phyloP scores from a whole-genome alignment of 37 sponge, comb jelly and placozoan genomes.

The Oscarella lobularis region DNA sequence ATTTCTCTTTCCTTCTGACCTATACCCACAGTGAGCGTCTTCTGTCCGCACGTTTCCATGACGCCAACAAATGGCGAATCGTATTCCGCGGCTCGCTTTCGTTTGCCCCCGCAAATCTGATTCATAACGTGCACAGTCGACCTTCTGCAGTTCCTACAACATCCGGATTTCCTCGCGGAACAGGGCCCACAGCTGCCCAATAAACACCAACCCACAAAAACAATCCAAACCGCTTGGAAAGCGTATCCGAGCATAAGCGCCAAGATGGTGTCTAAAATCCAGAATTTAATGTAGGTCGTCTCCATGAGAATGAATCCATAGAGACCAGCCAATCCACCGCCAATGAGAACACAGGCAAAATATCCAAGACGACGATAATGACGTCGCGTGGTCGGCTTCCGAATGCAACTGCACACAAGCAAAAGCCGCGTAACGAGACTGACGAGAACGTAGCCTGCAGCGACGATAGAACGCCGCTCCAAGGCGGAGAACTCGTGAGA shows the following conservation, averaged over 20 bases:
- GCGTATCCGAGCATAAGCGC: not conserved
- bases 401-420: not conserved
- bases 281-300: not conserved
- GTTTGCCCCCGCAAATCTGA: not conserved
- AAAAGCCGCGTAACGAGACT: not conserved
- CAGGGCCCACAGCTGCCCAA: slow-evolving; percentile 1
- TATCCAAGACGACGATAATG: not conserved
- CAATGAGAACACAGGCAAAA: not conserved
- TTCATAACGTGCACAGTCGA: not conserved
- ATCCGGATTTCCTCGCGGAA: too few species aligned
- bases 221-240: not conserved
- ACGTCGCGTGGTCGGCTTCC: not conserved
- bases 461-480: not conserved
- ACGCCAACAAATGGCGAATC: not conserved
- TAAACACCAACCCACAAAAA: not conserved
- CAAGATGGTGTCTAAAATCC: not conserved
- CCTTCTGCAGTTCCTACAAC: not conserved
- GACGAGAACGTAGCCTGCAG: not conserved
- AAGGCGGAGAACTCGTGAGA: not conserved
- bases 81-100: not conserved
- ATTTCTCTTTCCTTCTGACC: too few species aligned
- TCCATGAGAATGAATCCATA: not conserved
- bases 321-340: not conserved
- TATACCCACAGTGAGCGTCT: too few species aligned
- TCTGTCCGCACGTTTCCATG: not conserved